Evolutionary conservation across 2,797 vertebrate genomes (phyloP).

Genomic region (Clarias pachynema): DNA sequence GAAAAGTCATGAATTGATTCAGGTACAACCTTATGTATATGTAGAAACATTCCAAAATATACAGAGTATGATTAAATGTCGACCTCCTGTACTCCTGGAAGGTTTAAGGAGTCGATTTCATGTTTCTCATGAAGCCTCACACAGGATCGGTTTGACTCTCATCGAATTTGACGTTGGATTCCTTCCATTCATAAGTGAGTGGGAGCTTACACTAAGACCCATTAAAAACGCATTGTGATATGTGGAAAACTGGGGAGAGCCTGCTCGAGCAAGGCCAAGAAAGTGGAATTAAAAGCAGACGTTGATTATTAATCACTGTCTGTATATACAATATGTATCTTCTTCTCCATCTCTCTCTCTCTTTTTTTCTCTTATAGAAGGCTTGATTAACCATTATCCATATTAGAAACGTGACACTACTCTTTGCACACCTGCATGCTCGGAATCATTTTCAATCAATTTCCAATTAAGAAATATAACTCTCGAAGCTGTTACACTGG

Average conservation of each 20-base stretch:
- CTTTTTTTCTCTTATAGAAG: not conserved
- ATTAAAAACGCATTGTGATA: constrained; percentile 50
- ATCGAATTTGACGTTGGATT: constrained; percentile 35
- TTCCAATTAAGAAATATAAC: not conserved
- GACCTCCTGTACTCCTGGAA: not conserved
- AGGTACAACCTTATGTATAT: not conserved
- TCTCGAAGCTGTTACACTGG: not conserved
- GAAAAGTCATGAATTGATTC: not conserved
- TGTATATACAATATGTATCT: not conserved
- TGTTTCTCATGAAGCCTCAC: not conserved
- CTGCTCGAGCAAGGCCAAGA: constrained; percentile 37
- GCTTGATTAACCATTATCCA: not conserved
- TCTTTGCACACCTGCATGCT: not conserved
- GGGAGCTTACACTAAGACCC: constrained; percentile 19
- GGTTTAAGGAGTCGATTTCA: not conserved
- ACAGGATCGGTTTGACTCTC: not conserved
- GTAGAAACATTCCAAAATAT: not conserved
- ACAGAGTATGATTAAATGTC: not conserved
- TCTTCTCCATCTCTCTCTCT: not conserved
- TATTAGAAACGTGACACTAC: not conserved
- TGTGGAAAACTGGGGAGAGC: constrained; percentile 27
- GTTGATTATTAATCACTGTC: constrained; percentile 39
- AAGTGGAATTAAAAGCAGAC: constrained; percentile 53
- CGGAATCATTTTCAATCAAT: not conserved
- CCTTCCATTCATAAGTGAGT: constrained; percentile 40